These are phyloP conservation scores for Ondatra zibethicus DNA, from an alignment of 2,113 vertebrate genomes.

Conservation along the genomic window DNA sequence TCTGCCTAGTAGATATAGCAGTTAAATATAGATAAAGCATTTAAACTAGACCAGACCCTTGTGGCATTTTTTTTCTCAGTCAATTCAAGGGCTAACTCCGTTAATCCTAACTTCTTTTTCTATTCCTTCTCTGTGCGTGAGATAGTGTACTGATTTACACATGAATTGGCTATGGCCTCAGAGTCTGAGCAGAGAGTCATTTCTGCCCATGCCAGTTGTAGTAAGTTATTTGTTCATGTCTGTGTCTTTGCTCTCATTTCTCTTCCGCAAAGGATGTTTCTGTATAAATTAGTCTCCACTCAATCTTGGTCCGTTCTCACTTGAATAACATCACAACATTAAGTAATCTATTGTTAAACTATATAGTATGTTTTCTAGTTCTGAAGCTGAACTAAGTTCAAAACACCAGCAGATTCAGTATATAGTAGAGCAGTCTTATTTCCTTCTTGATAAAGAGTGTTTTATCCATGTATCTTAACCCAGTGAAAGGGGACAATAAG, in stretches of 20 bases:
- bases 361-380: too few species aligned
- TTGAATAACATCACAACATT: neutral
- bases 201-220: neutral
- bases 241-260: neutral
- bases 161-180: neutral
- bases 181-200: neutral
- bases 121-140: neutral
- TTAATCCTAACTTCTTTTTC: neutral
- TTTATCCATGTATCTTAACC: neutral
- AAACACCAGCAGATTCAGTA: neutral
- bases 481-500: rapidly evolving
- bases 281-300: neutral
- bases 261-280: neutral
- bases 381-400: neutral
- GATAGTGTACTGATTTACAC: neutral
- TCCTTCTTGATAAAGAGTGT: neutral
- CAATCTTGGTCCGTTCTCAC: neutral
- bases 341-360: neutral
- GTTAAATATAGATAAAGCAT: too few species aligned
- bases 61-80: neutral
- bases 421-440: neutral
- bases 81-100: neutral
- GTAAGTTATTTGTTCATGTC: neutral
- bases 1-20: neutral
- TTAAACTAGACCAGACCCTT: neutral